Conservation (phyloP, 1,140 invertebrate species). For the Ceratosolen fusciceps region DNA sequence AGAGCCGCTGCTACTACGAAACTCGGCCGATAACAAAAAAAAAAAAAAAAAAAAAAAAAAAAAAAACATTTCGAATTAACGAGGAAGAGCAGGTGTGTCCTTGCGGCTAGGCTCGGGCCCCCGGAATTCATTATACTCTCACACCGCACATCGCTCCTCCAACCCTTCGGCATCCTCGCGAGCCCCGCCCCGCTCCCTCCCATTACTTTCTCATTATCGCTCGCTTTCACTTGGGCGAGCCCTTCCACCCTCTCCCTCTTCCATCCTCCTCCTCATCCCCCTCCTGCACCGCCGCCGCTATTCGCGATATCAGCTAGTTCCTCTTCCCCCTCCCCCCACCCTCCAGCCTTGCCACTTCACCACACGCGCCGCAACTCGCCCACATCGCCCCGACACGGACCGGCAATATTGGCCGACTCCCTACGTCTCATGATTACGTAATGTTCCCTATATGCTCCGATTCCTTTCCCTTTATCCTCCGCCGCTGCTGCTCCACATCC, state of each 20-base stretch:
- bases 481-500: not conserved
- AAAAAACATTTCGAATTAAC: not conserved
- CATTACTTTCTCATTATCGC: not conserved
- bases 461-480: not conserved
- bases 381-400: not conserved
- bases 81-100: not conserved
- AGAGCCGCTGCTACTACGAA: too few species aligned
- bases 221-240: not conserved
- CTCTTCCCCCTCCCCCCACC: too few species aligned
- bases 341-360: too few species aligned
- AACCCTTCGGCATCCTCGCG: not conserved
- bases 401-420: not conserved
- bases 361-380: not conserved
- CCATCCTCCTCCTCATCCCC: not conserved
- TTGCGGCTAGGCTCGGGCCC: too few species aligned
- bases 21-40: too few species aligned
- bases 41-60: constrained; percentile 3
- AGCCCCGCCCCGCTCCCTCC: not conserved
- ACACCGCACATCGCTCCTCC: not conserved
- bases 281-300: not conserved
- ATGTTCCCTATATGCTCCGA: not conserved
- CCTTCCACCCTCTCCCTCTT: not conserved
- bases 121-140: not conserved
- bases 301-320: not conserved
- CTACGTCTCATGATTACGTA: not conserved